phyloP scores from a whole-genome alignment of 2,113 vertebrate species.

The Coptodon bakossiorum region DNA sequence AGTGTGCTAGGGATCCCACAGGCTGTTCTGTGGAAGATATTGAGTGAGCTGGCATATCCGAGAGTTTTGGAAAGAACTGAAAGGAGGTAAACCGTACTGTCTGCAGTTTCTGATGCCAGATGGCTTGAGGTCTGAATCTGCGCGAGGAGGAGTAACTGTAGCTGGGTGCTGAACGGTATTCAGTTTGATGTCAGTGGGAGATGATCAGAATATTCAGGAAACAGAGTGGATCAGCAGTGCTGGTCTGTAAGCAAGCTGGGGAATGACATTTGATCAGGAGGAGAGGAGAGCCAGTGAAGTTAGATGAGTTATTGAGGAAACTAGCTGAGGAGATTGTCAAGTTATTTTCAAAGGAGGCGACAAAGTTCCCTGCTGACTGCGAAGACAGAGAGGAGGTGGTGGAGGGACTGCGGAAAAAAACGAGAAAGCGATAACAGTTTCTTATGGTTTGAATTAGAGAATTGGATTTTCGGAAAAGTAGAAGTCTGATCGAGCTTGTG shows the following conservation, averaged over 20 bases:
- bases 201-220: slow-evolving; percentile 27
- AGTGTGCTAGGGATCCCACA: slow-evolving; percentile 24
- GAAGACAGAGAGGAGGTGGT: background rate
- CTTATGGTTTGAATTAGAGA: background rate
- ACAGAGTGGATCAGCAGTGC: background rate
- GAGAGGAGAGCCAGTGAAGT: background rate
- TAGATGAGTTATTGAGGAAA: background rate
- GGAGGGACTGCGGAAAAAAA: background rate
- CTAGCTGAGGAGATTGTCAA: slow-evolving; percentile 2
- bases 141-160: background rate
- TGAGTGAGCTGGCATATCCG: slow-evolving; percentile 30
- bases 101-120: slow-evolving; percentile 34
- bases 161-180: background rate
- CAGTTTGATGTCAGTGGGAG: slow-evolving; percentile 30
- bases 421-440: background rate
- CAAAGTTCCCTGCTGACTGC: slow-evolving; percentile 16
- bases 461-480: slow-evolving; percentile 16
- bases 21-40: slow-evolving; percentile 45
- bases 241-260: slow-evolving; percentile 4
- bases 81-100: slow-evolving; percentile 30
- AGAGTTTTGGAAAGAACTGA: slow-evolving; percentile 54
- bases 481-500: slow-evolving; percentile 3
- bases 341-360: slow-evolving; percentile 15
- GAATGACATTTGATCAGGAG: slow-evolving; percentile 5
- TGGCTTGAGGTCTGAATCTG: slow-evolving; percentile 36